phyloP scores from a whole-genome alignment of 2,113 vertebrate genomes.

The Eretmochelys imbricata region DNA sequence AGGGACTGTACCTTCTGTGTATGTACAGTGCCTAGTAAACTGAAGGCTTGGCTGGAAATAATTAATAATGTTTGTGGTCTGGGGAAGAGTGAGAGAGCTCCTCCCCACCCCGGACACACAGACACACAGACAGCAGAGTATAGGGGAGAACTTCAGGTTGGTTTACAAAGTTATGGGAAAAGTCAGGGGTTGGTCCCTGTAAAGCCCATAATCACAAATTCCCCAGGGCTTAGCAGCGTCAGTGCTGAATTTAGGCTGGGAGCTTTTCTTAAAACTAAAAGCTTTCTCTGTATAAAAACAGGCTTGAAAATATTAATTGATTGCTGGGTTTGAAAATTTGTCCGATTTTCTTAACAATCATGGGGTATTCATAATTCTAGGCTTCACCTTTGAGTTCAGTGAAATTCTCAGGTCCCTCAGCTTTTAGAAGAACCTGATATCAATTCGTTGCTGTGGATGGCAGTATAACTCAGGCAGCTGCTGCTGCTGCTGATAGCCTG shows the following conservation, averaged over 20 bases:
- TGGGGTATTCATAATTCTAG: not conserved
- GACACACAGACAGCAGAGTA: not conserved
- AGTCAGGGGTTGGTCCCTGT: rapidly evolving
- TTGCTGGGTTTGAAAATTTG: not conserved
- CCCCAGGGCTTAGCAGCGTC: not conserved
- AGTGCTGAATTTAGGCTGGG: not conserved
- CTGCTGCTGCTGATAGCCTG: not conserved
- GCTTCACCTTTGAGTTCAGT: not conserved
- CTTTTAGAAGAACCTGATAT: no score
- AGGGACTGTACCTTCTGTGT: not conserved
- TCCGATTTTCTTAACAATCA: constrained; percentile 33
- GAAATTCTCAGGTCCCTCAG: not conserved
- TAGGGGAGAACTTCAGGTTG: rapidly evolving
- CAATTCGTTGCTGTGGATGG: not conserved
- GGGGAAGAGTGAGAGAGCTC: not conserved
- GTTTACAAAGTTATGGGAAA: not conserved
- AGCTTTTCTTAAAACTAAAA: no score
- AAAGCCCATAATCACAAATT: rapidly evolving
- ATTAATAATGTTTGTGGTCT: not conserved
- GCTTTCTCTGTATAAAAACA: not conserved
- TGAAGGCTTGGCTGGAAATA: not conserved
- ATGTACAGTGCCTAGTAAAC: not conserved
- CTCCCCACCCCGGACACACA: no score
- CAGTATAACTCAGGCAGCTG: not conserved
- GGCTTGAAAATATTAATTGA: not conserved